Evolutionary conservation across 1,140 invertebrate genomes (phyloP), one percentile per base, ranked within the genome.

Genomic region (Battus philenor): DNA sequence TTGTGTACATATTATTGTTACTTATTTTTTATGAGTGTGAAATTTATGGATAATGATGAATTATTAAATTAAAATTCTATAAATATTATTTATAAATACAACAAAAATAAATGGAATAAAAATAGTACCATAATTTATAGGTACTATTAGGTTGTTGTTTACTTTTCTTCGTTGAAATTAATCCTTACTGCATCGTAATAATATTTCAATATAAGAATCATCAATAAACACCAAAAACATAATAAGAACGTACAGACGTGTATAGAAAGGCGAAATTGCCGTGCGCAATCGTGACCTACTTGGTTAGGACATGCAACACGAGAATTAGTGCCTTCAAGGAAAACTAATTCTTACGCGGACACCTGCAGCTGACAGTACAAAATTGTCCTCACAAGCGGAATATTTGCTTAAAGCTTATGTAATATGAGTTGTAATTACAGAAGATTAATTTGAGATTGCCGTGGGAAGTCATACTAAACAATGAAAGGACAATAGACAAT

Each of bases 401-500:
- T 9, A 15, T 16, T 16, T 27, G 17, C 1, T n/a, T 4, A 9
- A 41, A 29, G 38, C 24, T 18, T 10, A 20, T 2, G 29, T 27
- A 30, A 30, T 11, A 12, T 11, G 29, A 11, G 29, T 11, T 30
- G 29, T 30, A 11, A 50, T 61, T 61, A 54, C 31, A 48, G 22
- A 32, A 54, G 50, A 56, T 55, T 56, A 50, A 53, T 57, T n/a
- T 41, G 41, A 57, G 36, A 49, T 33, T 50, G 29, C 38, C 31
- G 53, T 55, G 53, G 44, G 53, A 54, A 54, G 33, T 44, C 12
- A 22, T 24, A 13, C 2, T 13, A 41, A 41, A 44, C 30, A 44
- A 33, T 44, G 33, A 50, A 47, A 56, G 47, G 47, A 60, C 58
- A 53, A 53, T 50, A 44, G 50, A 55, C 45, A 54, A 49, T 56